Evolutionary conservation across 2,888 invertebrate genomes (phyloP).

Genomic region (Acrobasis repandana): DNA sequence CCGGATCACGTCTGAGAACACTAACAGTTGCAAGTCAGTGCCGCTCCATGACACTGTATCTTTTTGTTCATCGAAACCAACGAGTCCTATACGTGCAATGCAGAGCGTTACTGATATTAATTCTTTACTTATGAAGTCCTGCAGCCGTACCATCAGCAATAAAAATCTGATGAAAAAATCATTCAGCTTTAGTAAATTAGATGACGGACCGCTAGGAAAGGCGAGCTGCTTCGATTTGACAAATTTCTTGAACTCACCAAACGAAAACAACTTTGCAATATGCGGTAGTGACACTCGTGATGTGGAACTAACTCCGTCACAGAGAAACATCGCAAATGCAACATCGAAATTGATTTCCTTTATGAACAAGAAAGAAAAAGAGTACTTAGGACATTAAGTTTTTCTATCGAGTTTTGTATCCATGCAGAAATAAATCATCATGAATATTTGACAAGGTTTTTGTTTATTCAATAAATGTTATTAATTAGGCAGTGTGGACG

Average conservation of each 20-base stretch:
- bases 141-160: slow-evolving; percentile 30
- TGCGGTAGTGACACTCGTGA: not conserved
- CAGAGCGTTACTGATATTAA: slow-evolving; percentile 42
- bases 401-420: slow-evolving; percentile 3
- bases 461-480: too few relatives aligned
- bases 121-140: slow-evolving; percentile 37
- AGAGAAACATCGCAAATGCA: slow-evolving; percentile 35
- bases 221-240: slow-evolving; percentile 31
- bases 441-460: not conserved
- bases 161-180: slow-evolving; percentile 23
- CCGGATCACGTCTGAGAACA: slow-evolving; percentile 41
- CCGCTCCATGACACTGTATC: slow-evolving; percentile 22
- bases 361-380: slow-evolving; percentile 55
- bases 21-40: slow-evolving; percentile 29
- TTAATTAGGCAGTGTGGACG: too few relatives aligned
- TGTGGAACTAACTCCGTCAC: not conserved
- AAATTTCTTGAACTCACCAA: slow-evolving; percentile 11
- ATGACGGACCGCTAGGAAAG: slow-evolving; percentile 39
- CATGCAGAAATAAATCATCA: not conserved
- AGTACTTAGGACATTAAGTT: slow-evolving; percentile 38
- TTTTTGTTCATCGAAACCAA: slow-evolving; percentile 20
- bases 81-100: slow-evolving; percentile 29
- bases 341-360: slow-evolving; percentile 54
- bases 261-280: slow-evolving; percentile 25
- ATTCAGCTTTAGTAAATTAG: slow-evolving; percentile 44